Conservation (phyloP, 2,888 invertebrate genomes). For the Pachydiplax longipennis region DNA sequence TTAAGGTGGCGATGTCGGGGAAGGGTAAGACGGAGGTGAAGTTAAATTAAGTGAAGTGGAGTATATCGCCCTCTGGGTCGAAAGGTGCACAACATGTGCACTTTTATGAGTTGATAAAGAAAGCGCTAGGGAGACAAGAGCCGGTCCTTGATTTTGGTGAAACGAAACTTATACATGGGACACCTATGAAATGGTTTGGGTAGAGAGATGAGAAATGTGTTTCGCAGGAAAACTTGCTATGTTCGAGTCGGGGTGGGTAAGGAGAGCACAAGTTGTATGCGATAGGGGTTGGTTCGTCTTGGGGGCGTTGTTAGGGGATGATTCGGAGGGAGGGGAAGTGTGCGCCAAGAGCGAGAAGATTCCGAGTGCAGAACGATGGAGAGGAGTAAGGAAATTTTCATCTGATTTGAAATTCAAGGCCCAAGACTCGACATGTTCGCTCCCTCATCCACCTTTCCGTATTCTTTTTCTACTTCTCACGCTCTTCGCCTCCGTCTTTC, state of each 20-base stretch:
- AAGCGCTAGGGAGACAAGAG: not conserved
- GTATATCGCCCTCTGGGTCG: not conserved
- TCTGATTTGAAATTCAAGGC: slow-evolving; percentile 44
- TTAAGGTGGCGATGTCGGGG: too few relatives aligned
- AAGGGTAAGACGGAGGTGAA: not conserved
- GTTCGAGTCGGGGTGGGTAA: not conserved
- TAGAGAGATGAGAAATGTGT: not conserved
- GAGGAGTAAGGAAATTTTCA: slow-evolving; percentile 29
- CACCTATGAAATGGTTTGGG: not conserved
- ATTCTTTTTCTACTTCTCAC: not conserved
- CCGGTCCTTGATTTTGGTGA: not conserved
- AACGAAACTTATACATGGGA: not conserved
- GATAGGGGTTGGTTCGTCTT: not conserved
- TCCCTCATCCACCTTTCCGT: not conserved
- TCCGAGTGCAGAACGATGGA: not conserved
- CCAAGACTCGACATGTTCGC: slow-evolving; percentile 23
- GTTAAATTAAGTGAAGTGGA: not conserved
- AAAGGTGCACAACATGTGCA: not conserved
- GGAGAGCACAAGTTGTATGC: not conserved
- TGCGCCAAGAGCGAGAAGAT: not conserved
- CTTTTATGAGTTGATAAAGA: not conserved
- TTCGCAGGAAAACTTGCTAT: not conserved
- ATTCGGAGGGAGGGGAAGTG: not conserved
- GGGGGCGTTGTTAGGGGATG: not conserved
- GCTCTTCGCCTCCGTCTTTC: not conserved